Evolutionary conservation across 2,797 vertebrate species (phyloP).

Genomic region (Brachyrhaphis roseni): DNA sequence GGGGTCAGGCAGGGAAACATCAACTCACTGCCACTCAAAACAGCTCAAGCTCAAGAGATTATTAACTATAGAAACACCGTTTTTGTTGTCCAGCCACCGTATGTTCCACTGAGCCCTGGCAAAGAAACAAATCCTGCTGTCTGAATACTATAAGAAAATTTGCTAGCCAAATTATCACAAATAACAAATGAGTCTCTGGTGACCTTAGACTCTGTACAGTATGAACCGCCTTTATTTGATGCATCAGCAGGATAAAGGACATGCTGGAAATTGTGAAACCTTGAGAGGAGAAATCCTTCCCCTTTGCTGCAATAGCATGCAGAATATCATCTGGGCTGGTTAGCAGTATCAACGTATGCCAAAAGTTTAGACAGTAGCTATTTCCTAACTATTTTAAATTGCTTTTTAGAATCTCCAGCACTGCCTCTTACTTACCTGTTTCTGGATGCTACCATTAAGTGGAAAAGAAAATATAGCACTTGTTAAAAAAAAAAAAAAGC

Average conservation of each 20-base stretch:
- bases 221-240: not conserved
- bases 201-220: not conserved
- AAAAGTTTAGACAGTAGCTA: not conserved
- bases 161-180: conserved; percentile 7
- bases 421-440: not conserved
- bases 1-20: conserved; percentile 61
- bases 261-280: not conserved
- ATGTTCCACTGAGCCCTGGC: conserved; percentile 14
- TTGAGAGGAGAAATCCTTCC: not conserved
- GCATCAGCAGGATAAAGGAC: conserved; percentile 2
- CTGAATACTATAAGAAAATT: conserved; percentile 14
- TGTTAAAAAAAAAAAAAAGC: not conserved
- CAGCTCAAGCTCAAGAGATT: conserved; percentile 32
- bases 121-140: conserved; percentile 18
- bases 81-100: conserved; percentile 14
- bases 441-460: not conserved
- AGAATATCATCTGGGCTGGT: not conserved
- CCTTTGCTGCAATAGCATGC: not conserved
- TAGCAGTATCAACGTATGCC: not conserved
- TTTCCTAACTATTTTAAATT: not conserved
- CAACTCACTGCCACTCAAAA: conserved; percentile 59
- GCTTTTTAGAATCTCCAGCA: not conserved
- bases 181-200: conserved; percentile 6
- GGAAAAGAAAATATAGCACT: not conserved
- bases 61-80: conserved; percentile 30